phyloP scores from a whole-genome alignment of 2,113 vertebrate species.

The Oncorhynchus gorbuscha region DNA sequence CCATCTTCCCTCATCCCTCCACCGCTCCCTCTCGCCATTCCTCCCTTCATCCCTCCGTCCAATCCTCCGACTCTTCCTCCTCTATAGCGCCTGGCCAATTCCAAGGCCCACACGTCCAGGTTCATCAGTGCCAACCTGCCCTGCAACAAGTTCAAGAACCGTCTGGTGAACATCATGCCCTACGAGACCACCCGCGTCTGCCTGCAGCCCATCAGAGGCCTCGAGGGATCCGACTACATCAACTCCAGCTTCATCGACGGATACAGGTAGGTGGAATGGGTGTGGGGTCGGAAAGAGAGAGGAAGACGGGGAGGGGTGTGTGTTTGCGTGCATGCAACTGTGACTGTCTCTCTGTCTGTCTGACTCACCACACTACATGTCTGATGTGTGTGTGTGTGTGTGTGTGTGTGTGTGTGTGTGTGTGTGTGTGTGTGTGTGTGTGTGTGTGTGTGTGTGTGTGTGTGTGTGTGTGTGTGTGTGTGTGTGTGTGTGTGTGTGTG shows the following conservation, averaged over 20 bases:
- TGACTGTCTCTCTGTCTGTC: no score
- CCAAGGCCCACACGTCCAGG: constrained; percentile 96
- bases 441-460: constrained; percentile 6
- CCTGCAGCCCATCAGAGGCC: constrained; percentile 94
- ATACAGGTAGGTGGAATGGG: constrained; percentile 79
- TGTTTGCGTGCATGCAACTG: no score
- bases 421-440: constrained; percentile 6
- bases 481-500: no score
- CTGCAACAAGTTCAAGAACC: constrained; percentile 99
- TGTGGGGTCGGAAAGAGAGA: neutral
- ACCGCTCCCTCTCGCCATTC: neutral
- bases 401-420: constrained; percentile 6
- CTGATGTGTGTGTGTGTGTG: neutral
- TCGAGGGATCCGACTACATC: constrained; percentile 97
- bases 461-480: constrained; percentile 1
- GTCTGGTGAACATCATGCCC: constrained; percentile 98
- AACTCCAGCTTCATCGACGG: constrained; percentile 96
- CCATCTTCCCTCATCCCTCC: neutral
- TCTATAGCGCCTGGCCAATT: constrained; percentile 91
- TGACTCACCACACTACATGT: no score
- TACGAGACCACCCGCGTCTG: constrained; percentile 95
- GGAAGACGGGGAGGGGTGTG: no score
- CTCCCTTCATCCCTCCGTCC: neutral
- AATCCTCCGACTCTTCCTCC: neutral
- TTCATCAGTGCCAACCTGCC: constrained; percentile 99